phyloP scores from a whole-genome alignment of 2,797 vertebrate species.

The Synanceia verrucosa region DNA sequence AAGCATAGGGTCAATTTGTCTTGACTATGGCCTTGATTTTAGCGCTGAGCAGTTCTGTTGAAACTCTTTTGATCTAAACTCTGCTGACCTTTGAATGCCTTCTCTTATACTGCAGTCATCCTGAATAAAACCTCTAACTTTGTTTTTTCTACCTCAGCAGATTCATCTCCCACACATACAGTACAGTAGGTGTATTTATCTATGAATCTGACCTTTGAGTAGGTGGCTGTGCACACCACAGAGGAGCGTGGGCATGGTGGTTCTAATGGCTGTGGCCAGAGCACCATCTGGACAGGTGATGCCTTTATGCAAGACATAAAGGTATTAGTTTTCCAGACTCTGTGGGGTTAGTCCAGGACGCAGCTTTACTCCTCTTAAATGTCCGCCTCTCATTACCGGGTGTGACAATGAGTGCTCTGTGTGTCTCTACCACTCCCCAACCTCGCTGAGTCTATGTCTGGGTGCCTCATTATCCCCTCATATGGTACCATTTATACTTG shows the following conservation, averaged over 20 bases:
- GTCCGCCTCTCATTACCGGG: constrained; percentile 23
- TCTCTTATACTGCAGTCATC: not conserved
- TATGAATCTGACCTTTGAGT: constrained; percentile 39
- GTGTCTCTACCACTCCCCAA: constrained; percentile 15
- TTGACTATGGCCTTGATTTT: not conserved
- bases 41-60: not conserved
- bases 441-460: constrained; percentile 41
- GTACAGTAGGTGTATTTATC: constrained; percentile 37
- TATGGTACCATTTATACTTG: constrained; percentile 68
- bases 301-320: constrained; percentile 48
- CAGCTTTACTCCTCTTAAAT: not conserved
- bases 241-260: constrained; percentile 3
- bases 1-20: constrained; percentile 11
- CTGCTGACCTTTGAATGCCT: constrained; percentile 7
- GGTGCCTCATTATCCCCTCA: constrained; percentile 58
- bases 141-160: not conserved
- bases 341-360: constrained; percentile 25
- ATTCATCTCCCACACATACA: constrained; percentile 32
- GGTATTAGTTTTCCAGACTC: constrained; percentile 47
- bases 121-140: constrained; percentile 12
- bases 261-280: constrained; percentile 4
- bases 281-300: constrained; percentile 59
- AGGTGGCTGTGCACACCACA: constrained; percentile 13
- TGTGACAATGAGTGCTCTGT: constrained; percentile 42
- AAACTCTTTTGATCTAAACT: constrained; percentile 22